Base-by-base conservation (phyloP, 2,113 vertebrate species). In the Meleagris gallopavo region DNA sequence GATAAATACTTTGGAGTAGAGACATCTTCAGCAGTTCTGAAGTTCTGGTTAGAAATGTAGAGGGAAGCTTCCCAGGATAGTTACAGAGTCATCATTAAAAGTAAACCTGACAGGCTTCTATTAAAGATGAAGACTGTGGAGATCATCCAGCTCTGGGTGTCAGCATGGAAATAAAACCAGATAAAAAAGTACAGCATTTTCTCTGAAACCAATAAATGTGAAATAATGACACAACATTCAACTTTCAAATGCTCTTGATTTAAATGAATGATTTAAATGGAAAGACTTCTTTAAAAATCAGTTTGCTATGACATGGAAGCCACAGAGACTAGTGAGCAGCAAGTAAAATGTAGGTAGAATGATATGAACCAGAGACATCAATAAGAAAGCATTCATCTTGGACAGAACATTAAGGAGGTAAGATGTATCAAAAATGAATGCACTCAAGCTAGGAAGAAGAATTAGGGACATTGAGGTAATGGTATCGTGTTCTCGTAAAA, bases 201-300 rank as follows among this genome's bases (percentile, higher is more conserved):
- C 67, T 82, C 45, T 77, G 90, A 87, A 89, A 88, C 41, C 45
- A 80, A 41, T 52, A 88, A 81, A 93, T 93, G 38, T 86, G 61
- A 86, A 93, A 86, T 41, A 93, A 86, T 72, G 79, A 50, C 48
- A 84, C 89, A 81, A 79, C 22, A 3, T 78, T 93, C 55, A 87
- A 73, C 80, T 93, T 95, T 65, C 67, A 91, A 62, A 84, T 83
- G 80, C 55, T 88, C 41, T 89, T 84, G 45, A 94, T 96, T 89
- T 88, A 91, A 88, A 76, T 90, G 24, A 90, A 94, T 94, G 52
- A 87, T 92, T 89, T 85, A 90, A 95, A 90, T 92, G 18, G 83
- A 92, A 94, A 92, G 61, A 83, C 48, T 77, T 95, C 81, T 77
- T 96, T 88, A 95, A 97, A 94, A 65, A 95, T 94, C 83, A 87